Conservation (phyloP, 2,888 invertebrate genomes). For the Limulus polyphemus region DNA sequence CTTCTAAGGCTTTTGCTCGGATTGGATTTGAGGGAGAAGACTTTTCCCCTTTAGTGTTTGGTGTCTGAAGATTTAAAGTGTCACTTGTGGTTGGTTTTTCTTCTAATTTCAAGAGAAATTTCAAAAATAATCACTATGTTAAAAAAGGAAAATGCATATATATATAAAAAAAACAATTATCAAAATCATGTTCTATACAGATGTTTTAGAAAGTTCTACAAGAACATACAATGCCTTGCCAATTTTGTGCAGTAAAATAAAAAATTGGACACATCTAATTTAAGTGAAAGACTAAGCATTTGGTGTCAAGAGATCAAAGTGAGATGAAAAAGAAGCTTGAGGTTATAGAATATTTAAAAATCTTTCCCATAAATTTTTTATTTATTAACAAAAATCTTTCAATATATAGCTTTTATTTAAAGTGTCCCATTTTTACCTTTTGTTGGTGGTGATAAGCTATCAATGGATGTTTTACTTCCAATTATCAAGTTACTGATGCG, state of each 20-base stretch:
- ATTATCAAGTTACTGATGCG: constrained; percentile 2
- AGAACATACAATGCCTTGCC: too few species aligned
- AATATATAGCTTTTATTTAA: background rate
- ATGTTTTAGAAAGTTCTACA: too few species aligned
- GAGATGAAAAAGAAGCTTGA: too few species aligned
- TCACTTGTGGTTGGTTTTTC: too few species aligned
- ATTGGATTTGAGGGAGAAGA: constrained; percentile 5
- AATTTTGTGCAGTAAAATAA: too few species aligned
- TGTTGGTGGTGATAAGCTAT: background rate
- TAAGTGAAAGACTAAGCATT: too few species aligned
- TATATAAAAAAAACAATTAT: background rate
- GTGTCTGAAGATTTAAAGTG: background rate
- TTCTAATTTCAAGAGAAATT: background rate
- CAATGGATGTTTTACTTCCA: background rate
- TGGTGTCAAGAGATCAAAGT: too few species aligned
- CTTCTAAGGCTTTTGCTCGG: constrained; percentile 44
- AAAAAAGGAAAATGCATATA: background rate
- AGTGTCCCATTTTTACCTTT: background rate
- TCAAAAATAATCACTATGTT: background rate
- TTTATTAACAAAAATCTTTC: too few species aligned
- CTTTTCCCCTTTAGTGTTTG: background rate
- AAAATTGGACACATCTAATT: too few species aligned
- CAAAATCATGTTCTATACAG: too few species aligned
- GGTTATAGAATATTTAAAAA: too few species aligned
- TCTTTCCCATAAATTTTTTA: too few species aligned